Conservation (phyloP, 2,113 vertebrate genomes). For the Rhea pennata region DNA sequence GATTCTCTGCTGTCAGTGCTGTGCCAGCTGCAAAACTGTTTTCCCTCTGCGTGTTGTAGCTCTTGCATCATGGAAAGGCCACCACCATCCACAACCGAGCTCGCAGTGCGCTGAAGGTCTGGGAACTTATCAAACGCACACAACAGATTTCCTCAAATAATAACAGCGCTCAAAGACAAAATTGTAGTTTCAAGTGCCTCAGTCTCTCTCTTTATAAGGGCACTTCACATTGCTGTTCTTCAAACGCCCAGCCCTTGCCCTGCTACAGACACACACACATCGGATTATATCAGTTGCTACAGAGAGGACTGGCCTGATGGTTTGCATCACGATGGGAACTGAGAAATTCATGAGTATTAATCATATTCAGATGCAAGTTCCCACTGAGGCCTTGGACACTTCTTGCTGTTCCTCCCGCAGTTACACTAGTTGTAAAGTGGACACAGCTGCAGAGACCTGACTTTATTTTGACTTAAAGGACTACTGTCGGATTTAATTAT, state of each 20-base stretch:
- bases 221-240: background rate
- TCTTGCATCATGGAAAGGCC: background rate
- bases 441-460: background rate
- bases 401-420: background rate
- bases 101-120: fast-evolving
- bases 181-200: background rate
- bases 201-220: background rate
- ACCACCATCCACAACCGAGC: background rate
- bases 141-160: background rate
- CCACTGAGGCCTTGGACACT: background rate
- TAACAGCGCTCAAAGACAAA: background rate
- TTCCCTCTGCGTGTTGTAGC: background rate
- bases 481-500: background rate
- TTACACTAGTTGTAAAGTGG: background rate
- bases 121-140: background rate
- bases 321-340: background rate
- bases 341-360: background rate
- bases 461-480: background rate
- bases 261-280: background rate
- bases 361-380: background rate
- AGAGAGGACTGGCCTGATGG: background rate
- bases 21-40: background rate
- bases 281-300: background rate
- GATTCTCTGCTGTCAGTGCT: too few relatives aligned
- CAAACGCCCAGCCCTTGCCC: background rate